Base-by-base conservation (phyloP, 2,113 vertebrate species). In the Hippolais icterina region DNA sequence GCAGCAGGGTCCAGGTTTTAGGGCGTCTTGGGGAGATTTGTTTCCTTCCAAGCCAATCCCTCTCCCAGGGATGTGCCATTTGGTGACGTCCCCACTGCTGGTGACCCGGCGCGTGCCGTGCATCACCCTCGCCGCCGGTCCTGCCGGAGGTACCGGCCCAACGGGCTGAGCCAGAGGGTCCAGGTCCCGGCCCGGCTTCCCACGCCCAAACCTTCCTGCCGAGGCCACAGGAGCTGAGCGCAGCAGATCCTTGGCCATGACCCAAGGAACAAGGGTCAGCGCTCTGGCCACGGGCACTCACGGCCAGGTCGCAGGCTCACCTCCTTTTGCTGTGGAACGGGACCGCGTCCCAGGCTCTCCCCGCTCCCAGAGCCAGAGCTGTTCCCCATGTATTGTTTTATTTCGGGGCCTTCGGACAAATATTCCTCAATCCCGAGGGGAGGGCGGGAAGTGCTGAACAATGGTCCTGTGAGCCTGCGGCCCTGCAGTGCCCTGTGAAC, bases 401-500 rank as follows among this genome's bases (percentile, higher is more conserved):
- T 93, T 85, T 71, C 4, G 63, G 86, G 86, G 83, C 94, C 44
- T 85, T 66, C 0, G 9, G 61, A 86, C 89, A 88, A 90, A 72
- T 66, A 37, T 42, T 88, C 80, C 71, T 70, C 83, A 11, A 35
- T 97, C 89, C 93, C 89, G 76, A 90, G 91, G 95, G 91, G 90
- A 82, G 31, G 93, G 95, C 75, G 94, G 96, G 95, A 96, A 97
- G 86, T 80, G 47, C 59, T 5, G 44, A 96, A 96, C 96, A 97
- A 96, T 97, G 91, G 94, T 91, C 37, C 81, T 50, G 83, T 0
- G 17, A 88, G 82, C 47, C 21, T 2, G 65, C 2, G 5, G 89
- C 72, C 80, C 92, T 3, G 6, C 83, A 44, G 83, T 2, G 29
- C 87, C 6, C 5, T 4, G 21, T 7, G 88, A 35, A 19, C 49